A percentile compares a stretch with the other conserved stretches of the same genome.
Evolutionary conservation across 30 jellyfish, hydroid and myxozoan genomes (phyloP).

Genomic region (Phacellophora camtschatica): DNA sequence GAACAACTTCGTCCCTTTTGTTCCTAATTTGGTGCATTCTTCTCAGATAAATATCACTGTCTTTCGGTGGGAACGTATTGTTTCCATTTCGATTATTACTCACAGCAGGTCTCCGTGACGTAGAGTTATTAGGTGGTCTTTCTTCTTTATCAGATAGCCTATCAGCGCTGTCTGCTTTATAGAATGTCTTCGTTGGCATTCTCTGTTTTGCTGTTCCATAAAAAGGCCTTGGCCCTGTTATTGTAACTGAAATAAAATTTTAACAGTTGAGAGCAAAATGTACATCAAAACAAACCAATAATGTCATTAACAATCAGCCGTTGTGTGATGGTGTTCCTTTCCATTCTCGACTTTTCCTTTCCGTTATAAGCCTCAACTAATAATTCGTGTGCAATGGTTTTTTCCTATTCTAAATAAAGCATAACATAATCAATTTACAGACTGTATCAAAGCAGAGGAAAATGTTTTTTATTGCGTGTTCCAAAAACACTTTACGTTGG

Average conservation of each 20-base stretch:
- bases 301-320: no score
- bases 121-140: constrained; percentile 4
- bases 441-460: no score
- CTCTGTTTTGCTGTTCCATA: constrained; percentile 45
- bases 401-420: no score
- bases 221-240: constrained; percentile 60
- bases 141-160: constrained; percentile 60
- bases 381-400: no score
- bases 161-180: constrained; percentile 64
- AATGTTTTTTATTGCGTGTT: no score
- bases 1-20: constrained; percentile 57
- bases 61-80: constrained; percentile 32
- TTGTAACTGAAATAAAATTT: constrained; percentile 10
- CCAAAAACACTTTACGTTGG: no score
- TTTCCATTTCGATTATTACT: constrained; percentile 22
- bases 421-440: no score
- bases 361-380: no score
- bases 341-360: no score
- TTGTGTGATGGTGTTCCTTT: no score
- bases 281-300: no score
- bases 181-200: constrained; percentile 54
- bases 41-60: constrained; percentile 12
- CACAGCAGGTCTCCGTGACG: constrained; percentile 33
- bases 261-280: no score
- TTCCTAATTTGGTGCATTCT: constrained; percentile 45